Evolutionary conservation across 1,140 invertebrate genomes (phyloP).

Genomic region (Plodia interpunctella): DNA sequence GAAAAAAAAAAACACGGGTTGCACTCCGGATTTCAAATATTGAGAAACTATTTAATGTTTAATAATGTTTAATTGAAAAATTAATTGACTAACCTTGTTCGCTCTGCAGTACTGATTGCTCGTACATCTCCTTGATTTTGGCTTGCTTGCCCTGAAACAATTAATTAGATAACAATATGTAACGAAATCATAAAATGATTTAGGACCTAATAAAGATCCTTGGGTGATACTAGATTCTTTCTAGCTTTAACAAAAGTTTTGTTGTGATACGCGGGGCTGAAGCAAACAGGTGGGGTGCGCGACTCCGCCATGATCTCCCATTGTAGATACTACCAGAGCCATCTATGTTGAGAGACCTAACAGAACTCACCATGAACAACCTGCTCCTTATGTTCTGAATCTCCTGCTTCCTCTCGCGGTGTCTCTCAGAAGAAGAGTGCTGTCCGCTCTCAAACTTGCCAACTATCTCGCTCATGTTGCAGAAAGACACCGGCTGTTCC

Average conservation of each 20-base stretch:
- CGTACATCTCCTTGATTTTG: conserved; percentile 94
- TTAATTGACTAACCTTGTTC: conserved; percentile 70
- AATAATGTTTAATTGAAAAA: neutral
- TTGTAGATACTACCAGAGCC: too few species aligned
- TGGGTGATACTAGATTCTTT: too few species aligned
- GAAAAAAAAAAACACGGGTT: too few species aligned
- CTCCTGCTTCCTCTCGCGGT: conserved; percentile 91
- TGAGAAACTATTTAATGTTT: too few species aligned
- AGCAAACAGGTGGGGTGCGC: too few species aligned
- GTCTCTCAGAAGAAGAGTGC: conserved; percentile 80
- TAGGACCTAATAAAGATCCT: too few species aligned
- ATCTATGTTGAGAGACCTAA: too few species aligned
- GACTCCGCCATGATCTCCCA: too few species aligned
- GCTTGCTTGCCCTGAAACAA: conserved; percentile 88
- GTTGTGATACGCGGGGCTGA: too few species aligned
- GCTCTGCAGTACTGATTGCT: conserved; percentile 90
- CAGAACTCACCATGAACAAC: conserved; percentile 45
- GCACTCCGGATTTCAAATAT: too few species aligned
- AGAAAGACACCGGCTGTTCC: conserved; percentile 88
- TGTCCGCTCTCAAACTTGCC: conserved; percentile 86
- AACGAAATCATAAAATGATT: neutral
- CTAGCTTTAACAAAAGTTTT: too few species aligned
- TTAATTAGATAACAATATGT: neutral
- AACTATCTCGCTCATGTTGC: conserved; percentile 90
- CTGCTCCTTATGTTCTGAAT: conserved; percentile 89